These are phyloP conservation scores for Apamea sordens DNA, from an alignment of 2,888 invertebrate species.

Conservation along the genomic window DNA sequence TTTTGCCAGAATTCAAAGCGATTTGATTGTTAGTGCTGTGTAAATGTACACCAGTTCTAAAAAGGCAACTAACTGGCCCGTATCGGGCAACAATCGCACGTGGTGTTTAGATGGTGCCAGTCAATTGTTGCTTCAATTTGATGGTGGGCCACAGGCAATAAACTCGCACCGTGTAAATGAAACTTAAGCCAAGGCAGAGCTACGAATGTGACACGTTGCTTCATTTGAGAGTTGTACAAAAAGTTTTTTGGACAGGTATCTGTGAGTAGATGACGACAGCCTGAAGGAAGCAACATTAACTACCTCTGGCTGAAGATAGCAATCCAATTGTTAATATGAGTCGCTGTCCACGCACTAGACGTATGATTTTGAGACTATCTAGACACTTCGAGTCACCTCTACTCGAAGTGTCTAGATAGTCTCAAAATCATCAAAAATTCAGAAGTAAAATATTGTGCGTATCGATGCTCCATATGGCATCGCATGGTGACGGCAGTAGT, in stretches of 20 bases:
- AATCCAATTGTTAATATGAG: neutral
- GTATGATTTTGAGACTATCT: neutral
- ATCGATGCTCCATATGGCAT: conserved; percentile 2
- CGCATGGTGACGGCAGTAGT: neutral
- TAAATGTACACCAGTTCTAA: neutral
- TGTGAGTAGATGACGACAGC: neutral
- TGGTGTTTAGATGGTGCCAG: too few species aligned
- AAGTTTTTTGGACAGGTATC: neutral
- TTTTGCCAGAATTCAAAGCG: neutral
- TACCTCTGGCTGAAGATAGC: neutral
- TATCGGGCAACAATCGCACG: neutral
- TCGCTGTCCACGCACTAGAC: neutral
- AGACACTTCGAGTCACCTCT: neutral
- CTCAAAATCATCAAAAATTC: too few species aligned
- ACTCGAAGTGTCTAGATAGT: too few species aligned
- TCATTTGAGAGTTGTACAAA: conserved; percentile 13
- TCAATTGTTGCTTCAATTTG: too few species aligned
- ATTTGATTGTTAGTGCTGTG: neutral
- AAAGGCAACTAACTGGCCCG: neutral
- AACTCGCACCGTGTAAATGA: too few species aligned
- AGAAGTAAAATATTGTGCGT: conserved; percentile 1
- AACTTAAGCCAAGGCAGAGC: neutral
- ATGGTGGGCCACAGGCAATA: too few species aligned
- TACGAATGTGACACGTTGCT: neutral
- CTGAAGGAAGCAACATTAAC: neutral